Base-by-base conservation (phyloP, 2,113 vertebrate genomes). In the Chascanopsetta lugubris region DNA sequence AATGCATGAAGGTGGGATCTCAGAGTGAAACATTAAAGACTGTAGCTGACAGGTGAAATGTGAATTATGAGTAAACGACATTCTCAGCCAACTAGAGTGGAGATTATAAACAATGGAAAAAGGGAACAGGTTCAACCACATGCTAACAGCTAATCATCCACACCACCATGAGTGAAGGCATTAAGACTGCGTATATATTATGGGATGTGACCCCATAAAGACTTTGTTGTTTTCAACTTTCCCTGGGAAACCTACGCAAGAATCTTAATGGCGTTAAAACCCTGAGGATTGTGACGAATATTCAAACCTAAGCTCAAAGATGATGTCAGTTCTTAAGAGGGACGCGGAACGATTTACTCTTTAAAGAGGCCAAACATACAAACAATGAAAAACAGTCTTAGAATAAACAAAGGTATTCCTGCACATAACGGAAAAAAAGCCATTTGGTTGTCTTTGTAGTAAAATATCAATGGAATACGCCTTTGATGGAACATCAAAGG, bases 131-230 rank as follows among this genome's bases (percentile, higher is more conserved):
- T 20, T 45, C 2, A 45, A 45, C 8, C 18, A 47, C 8, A 22
- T 69, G n/a, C 20, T 45, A 47, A 30, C 21, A 30, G 20, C 51
- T 46, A 20, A 36, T 6, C 13, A 1, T 56, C 21, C 7, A 24
- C 26, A 46, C 18, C n/a, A 6, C 6, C 54, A 7, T 21, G 5
- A 8, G 3, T 18, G 6, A 20, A 9, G 12, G 12, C 1, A 30
- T n/a, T 66, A 34, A 45, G 75, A n/a, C 50, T 38, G 9, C n/a
- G 15, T 32, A 22, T 6, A 34, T 27, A 66, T 3, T 21, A 0
- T 61, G 64, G 67, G 75, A 82, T 65, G 69, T 45, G 48, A 25
- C 2, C 10, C 6, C 3, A 80, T 57, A 63, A 53, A 34, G 48
- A 58, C 2, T 3, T 43, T 45, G 64, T 77, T 45, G 6, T 22